Percentiles rank a stretch among this genome's conserved stretches.
These are phyloP conservation scores for Pandemis corylana DNA, from an alignment of 2,888 invertebrate species.

Conservation along the genomic window DNA sequence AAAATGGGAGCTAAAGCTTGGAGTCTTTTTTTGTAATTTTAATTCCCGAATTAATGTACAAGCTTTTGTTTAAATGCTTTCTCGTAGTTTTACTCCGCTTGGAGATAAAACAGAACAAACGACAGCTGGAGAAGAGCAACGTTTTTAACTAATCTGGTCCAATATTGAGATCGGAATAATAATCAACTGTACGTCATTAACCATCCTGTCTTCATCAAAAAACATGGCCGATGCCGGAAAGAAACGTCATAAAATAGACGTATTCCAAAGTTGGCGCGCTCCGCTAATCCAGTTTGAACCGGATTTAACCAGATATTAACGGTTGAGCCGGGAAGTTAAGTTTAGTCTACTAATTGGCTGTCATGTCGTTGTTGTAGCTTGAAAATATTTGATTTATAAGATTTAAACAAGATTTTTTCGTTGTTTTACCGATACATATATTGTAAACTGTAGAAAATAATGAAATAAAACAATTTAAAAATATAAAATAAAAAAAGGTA, in stretches of 20 bases:
- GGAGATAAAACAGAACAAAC: no score
- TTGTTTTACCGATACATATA: no score
- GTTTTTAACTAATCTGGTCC: no score
- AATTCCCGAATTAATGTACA: no score
- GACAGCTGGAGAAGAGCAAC: no score
- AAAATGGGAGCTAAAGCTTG: no score
- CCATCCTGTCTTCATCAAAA: not conserved
- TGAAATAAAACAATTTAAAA: no score
- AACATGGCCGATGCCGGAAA: conserved; percentile 33
- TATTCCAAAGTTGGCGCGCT: conserved; percentile 61
- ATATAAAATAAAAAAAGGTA: no score
- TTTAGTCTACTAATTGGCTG: conserved; percentile 25
- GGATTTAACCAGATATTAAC: conserved; percentile 67
- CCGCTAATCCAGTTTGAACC: conserved; percentile 73
- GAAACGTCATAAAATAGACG: conserved; percentile 46
- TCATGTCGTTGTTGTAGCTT: conserved; percentile 1
- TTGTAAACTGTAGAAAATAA: no score
- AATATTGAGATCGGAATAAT: not conserved
- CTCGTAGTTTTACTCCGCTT: no score
- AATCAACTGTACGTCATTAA: not conserved
- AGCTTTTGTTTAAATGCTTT: no score
- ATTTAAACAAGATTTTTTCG: not conserved
- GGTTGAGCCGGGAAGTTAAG: conserved; percentile 48
- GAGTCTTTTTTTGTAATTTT: no score
- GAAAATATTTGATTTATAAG: not conserved